Percentiles rank a stretch among this genome's conserved stretches.
Conservation (phyloP, 2,113 vertebrate species). For the Todiramphus saurophagus region DNA sequence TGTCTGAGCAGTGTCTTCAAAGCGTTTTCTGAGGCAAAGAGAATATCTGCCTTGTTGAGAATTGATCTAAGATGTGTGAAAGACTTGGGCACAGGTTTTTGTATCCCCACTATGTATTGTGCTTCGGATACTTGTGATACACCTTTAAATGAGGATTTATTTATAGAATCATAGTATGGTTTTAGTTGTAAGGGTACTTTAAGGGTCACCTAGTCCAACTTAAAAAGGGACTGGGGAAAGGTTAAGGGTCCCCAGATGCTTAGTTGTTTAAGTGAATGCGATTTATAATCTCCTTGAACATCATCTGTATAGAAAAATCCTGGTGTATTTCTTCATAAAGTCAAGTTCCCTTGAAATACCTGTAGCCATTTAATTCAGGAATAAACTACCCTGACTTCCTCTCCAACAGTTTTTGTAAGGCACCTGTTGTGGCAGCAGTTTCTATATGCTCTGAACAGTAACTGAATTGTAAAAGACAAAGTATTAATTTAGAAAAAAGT, state of each 20-base stretch:
- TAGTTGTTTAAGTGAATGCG: neutral
- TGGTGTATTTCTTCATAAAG: neutral
- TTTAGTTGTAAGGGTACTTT: neutral
- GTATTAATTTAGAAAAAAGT: neutral
- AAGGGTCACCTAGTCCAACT: neutral
- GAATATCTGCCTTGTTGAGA: neutral
- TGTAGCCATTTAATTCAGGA: neutral
- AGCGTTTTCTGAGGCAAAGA: neutral
- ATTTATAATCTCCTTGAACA: neutral
- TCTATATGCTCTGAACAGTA: neutral
- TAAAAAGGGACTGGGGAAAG: neutral
- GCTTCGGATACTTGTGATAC: neutral
- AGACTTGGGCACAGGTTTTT: neutral
- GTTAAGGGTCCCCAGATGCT: neutral
- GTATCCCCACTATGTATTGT: fast-evolving
- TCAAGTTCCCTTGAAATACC: neutral
- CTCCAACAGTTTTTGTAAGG: neutral
- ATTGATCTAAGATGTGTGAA: neutral
- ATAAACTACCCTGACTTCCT: neutral
- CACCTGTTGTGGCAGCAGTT: neutral
- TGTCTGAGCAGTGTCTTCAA: neutral
- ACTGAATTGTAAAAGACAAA: neutral
- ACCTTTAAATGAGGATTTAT: neutral
- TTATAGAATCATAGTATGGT: neutral
- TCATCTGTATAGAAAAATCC: neutral